Percentiles rank a stretch among this genome's conserved stretches.
Conservation (phyloP, 2,797 vertebrate species). For the Tauraco hartlaubi region DNA sequence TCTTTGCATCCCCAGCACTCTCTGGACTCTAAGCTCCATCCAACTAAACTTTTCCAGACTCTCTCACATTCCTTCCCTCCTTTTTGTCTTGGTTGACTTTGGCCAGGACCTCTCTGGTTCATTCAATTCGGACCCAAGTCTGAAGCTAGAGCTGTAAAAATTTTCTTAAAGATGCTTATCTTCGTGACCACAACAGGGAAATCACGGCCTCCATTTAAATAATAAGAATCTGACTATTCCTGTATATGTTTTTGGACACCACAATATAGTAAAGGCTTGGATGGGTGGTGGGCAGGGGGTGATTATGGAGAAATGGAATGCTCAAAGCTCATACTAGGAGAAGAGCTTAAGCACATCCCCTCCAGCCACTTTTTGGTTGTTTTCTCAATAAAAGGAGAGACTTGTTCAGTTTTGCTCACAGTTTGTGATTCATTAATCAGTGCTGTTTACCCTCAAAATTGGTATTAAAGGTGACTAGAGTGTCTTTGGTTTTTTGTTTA, state of each 20-base stretch:
- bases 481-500: not conserved
- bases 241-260: not conserved
- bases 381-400: not conserved
- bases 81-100: constrained; percentile 49
- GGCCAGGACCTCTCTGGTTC: not conserved
- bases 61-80: not conserved
- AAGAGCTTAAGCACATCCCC: not conserved
- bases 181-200: not conserved
- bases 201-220: not conserved
- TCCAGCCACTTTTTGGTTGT: not conserved
- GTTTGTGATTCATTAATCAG: not conserved
- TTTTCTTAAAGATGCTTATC: not conserved
- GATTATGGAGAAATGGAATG: not conserved
- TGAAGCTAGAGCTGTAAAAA: not conserved
- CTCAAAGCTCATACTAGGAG: not conserved
- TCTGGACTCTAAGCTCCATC: not conserved
- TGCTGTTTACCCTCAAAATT: not conserved
- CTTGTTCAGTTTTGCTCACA: not conserved
- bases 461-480: not conserved
- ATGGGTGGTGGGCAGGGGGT: not conserved
- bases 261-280: not conserved
- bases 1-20: not conserved
- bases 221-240: not conserved
- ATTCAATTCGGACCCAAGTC: not conserved
- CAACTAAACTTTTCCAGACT: constrained; percentile 41